Evolutionary conservation across 2,797 vertebrate species (phyloP), one percentile per base, ranked within the genome.

Genomic region (Paguma larvata): DNA sequence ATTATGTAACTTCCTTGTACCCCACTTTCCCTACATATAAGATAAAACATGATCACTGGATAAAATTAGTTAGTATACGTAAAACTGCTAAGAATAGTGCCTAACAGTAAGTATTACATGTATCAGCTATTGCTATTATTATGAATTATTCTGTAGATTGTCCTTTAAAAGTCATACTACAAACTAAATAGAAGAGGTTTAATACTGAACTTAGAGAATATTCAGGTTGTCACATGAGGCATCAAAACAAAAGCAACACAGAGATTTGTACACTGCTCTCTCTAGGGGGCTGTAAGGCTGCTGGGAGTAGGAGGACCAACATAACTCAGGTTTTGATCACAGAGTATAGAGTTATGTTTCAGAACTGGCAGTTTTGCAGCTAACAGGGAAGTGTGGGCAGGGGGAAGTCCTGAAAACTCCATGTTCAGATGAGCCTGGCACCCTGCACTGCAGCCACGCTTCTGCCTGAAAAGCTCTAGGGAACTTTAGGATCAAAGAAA

Each of bases 51-150:
- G 34, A 34, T 68, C 46, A 78, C 18, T 65, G 51, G 44, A 80
- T 46, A 84, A 94, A 91, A 67, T 84, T n/a, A 78, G 19, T 72
- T 82, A 72, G 21, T 89, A 51, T 25, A 84, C 53, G 0, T 70
- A 51, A 95, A 95, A 96, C 65, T 62, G 56, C n/a, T 85, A 94
- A 79, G 6, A 89, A 73, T 34, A 63, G 53, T 84, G 46, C 2
- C 51, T 56, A 8, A 18, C 25, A 67, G 63, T 68, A 75, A 79
- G 8, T 34, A 70, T 82, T 80, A 89, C 11, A 85, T 15, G 5
- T 59, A 44, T 93, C 65, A 79, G 38, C 18, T 95, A 46, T 95
- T 63, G 25, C 13, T 79, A n/a, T 77, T 75, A 90, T 59, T 63
- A 85, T 80, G 68, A 48, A 77, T 59, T 68, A 94, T 75, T 67